Base-by-base conservation (phyloP, 2,797 vertebrate genomes). In the Falco naumanni region DNA sequence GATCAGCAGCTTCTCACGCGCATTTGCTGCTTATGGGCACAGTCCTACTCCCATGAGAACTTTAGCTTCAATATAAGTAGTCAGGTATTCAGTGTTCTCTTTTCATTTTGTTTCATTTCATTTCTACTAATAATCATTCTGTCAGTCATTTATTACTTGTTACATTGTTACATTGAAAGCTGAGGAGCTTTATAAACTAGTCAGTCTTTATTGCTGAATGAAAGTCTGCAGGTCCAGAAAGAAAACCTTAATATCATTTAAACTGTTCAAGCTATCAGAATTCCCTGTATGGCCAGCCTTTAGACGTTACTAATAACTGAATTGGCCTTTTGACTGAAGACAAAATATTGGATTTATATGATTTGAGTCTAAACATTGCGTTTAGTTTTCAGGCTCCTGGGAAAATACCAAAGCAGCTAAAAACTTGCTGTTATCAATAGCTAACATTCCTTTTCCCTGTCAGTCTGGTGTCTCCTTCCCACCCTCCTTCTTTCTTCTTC, bases 321-420 rank as follows among this genome's bases (percentile, higher is more conserved):
- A 90, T 85, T 94, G 89, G 80, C 15, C 63, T 83, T 95, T 89
- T 21, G 71, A 64, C 63, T 93, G 48, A 69, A 83, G 53, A 64
- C 60, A 51, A 76, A 50, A 50, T 93, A 74, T 25, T 96, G 31
- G 18, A 77, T 95, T 96, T 96, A 51, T 31, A 59, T 82, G 87
- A 68, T 65, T 16, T 86, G 57, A 69, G 74, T 57, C 25, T 69
- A 87, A 91, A 89, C 68, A 90, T 66, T 84, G 78, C 84, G 87
- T 90, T 47, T 15, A 83, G 25, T 90, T 51, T 66, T 85, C 61
- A 84, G n/a, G 3, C 43, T 93, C 48, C 65, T 93, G 43, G 89
- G 81, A 84, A 88, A 71, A 89, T 78, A 71, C 47, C 53, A 77
- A 94, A 82, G 16, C 34, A 85, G 15, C 33, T 82, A 43, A 82